Base-by-base conservation (phyloP, 1,140 invertebrate genomes). In the Pomacea maculata region DNA sequence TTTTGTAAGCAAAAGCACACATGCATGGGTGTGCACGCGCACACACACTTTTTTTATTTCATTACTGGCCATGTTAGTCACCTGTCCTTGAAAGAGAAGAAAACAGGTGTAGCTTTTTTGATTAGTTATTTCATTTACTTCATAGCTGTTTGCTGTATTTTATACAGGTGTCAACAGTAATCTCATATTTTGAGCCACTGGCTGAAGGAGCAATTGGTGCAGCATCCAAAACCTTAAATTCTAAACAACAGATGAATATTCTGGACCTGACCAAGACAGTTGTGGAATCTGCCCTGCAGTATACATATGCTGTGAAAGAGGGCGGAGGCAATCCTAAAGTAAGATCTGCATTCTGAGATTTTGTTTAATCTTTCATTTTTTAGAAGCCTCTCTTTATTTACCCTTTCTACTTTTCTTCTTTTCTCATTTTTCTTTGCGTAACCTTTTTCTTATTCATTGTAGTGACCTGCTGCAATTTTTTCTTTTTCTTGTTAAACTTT, bases 191-290 rank as follows among this genome's bases (percentile, higher is more conserved):
- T 85, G 96, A 98, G 80, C 95, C 97, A 1, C 92, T 99, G 76
- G 95, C 97, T 10, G 92, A 94, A 12, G 95, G 95, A 54, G 94
- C 95, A 1, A 95, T 98, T 80, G 97, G 97, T 25, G 90, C 91
- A 63, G 95, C 97, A 3, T 97, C 97, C 0, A 95, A 96, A 86
- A 95, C 97, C 89, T 94, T 95, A 11, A 97, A 98, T 89, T 96
- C 96, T 0, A 95, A 95, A 88, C 95, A 96, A 89, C 98, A 99
- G 91, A 95, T 95, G 90, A 93, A 94, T 45, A 91, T 99, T 29
- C 92, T 99, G 25, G 96, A 99, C 89, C 97, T 98, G 90, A 95
- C 96, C 0, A 97, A 98, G 90, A 98, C 98, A 0, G 96, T 99
- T 21, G 94, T 96, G 0, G 98, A 99, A 92, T 96, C 96, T 17